Base-by-base conservation (phyloP, 2,888 invertebrate species). In the Scotopteryx bipunctaria region DNA sequence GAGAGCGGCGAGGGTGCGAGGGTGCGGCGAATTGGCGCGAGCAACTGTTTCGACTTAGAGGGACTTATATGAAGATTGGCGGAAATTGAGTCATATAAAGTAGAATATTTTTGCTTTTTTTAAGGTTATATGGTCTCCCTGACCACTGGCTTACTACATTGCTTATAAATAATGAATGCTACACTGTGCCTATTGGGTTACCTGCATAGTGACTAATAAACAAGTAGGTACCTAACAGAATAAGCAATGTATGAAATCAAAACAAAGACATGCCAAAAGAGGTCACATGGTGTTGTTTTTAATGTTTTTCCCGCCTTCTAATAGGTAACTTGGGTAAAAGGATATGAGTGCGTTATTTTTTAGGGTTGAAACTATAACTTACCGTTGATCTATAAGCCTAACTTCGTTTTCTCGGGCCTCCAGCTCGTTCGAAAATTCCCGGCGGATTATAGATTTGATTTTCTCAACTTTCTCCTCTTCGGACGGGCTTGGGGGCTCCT, bases 351-450 rank as follows among this genome's bases (percentile, higher is more conserved):
- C 13, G 14, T 17, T 27, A 29, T 31, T 55, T 49, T n/a, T 60
- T 41, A 61, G 58, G 46, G 2, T 15, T 38, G 43, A 62, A 58
- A 59, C 42, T 42, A 61, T 36, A 19, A 87, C 91, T 64, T 93
- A 91, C 78, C 93, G 91, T 55, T 93, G 91, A 71, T 96, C 94
- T 51, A 96, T 93, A 41, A 93, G 83, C 55, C 93, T 88, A 8
- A 96, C 86, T 84, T 96, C 96, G 46, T 93, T 91, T 72, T 95
- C 94, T 69, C 95, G 93, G 1, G 85, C 73, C 37, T 91, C 86
- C 6, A 96, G 85, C 76, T 97, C 96, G 37, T 91, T 91, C 33
- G 92, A 87, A 83, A 97, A 96, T 80, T 96, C 95, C 50, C 91
- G 91, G 61, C 92, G 91, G 19, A 97, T 91, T 42, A 96, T 94